phyloP scores from a whole-genome alignment of 2,113 vertebrate species.

The Syngnathus typhle region DNA sequence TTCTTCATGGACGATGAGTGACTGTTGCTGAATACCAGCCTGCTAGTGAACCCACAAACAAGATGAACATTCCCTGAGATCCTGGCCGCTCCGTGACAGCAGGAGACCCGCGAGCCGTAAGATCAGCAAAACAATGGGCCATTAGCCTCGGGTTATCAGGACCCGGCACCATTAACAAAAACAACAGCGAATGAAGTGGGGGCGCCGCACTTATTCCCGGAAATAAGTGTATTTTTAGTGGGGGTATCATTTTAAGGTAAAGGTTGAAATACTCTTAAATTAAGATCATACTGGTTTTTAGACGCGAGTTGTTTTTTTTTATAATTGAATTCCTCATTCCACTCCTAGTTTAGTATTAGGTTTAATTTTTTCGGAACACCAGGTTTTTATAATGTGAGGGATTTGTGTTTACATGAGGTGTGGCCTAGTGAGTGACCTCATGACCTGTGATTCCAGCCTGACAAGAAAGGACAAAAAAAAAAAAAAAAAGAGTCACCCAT shows the following conservation, averaged over 20 bases:
- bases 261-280: neutral
- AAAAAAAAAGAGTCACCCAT: too few species aligned
- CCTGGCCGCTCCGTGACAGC: conserved; percentile 23
- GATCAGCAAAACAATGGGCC: conserved; percentile 53
- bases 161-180: conserved; percentile 38
- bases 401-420: too few species aligned
- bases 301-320: too few species aligned
- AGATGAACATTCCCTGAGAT: conserved; percentile 39
- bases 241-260: conserved; percentile 28
- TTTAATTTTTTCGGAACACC: too few species aligned
- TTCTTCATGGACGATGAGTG: conserved; percentile 22
- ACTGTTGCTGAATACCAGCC: conserved; percentile 41
- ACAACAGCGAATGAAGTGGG: conserved; percentile 22
- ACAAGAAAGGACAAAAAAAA: too few species aligned
- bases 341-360: too few species aligned
- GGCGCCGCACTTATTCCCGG: conserved; percentile 22
- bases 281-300: too few species aligned
- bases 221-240: conserved; percentile 29
- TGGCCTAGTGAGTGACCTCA: too few species aligned
- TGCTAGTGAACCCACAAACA: conserved; percentile 54
- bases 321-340: too few species aligned
- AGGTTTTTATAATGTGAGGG: too few species aligned
- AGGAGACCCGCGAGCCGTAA: conserved; percentile 29
- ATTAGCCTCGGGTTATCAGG: conserved; percentile 54
- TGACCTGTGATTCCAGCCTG: too few species aligned